Evolutionary conservation across 1,140 invertebrate genomes (phyloP), one percentile per base, ranked within the genome.

Genomic region (Micrasema minimum): DNA sequence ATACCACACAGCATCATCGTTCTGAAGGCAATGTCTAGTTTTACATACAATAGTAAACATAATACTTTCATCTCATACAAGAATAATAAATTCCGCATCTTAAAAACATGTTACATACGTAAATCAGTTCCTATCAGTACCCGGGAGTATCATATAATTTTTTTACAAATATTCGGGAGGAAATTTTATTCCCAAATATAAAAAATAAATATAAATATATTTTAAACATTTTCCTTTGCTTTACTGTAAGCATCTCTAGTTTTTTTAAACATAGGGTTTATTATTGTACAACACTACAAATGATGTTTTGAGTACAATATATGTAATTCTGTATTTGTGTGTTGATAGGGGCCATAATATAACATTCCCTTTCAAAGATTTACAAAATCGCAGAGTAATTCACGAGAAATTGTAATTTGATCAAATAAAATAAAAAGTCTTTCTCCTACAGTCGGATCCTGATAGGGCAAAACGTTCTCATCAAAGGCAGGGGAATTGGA

Each of bases 391-490:
- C 20, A 22, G 37, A 22, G 37, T 26, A 45, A 62, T 43, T 43
- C 26, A 5, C 11, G 18, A 9, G 43, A 41, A 61, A 61, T 61
- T 18, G 57, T 61, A 43, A 61, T 61, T 61, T 61, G 57, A 61
- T 61, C 57, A 61, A 61, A 61, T 45, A 62, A 62, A 62, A 62
- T 43, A 38, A 43, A 0, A 0, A 62, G n/a, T n/a, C n/a, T n/a
- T n/a, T n/a, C n/a, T n/a, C n/a, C n/a, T n/a, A n/a, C n/a, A n/a
- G n/a, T n/a, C n/a, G n/a, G 37, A 20, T 23, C 22, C 22, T 45
- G 38, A 45, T 45, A 14, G 18, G 41, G 18, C 22, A 26, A 62
- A 62, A 62, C 45, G 20, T 20, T 26, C n/a, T n/a, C n/a, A n/a
- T 41, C 37, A 62, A 45, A 62, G 53, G 38, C 53, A 14, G 12